A percentile compares a stretch with the other conserved stretches of the same genome.
phyloP scores from a whole-genome alignment of 2,113 vertebrate species.

The Notarius lentiginosus region DNA sequence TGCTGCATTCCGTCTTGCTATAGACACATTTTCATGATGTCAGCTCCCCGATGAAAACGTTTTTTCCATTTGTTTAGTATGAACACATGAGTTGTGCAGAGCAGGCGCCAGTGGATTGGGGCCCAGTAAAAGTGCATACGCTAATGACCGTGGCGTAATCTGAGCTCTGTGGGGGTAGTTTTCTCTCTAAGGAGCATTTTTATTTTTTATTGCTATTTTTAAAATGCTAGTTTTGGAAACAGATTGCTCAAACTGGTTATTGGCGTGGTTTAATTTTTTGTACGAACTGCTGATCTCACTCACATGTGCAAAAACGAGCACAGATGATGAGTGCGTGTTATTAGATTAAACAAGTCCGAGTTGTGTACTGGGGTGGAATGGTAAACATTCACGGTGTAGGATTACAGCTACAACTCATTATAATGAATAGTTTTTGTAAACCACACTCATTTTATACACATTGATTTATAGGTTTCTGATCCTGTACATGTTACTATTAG shows the following conservation, averaged over 20 bases:
- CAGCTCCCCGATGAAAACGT: not conserved
- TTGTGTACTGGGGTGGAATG: not conserved
- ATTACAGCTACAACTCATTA: not conserved
- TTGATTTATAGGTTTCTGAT: not conserved
- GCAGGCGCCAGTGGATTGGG: slow-evolving; percentile 1
- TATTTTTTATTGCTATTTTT: not conserved
- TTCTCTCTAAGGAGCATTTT: not conserved
- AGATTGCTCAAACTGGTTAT: not conserved
- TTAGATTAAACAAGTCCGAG: not conserved
- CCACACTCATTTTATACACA: not conserved
- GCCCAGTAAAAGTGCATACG: slow-evolving; percentile 3
- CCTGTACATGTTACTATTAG: not conserved
- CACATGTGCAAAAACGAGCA: not conserved
- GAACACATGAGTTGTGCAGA: slow-evolving; percentile 22
- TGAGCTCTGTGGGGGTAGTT: not conserved
- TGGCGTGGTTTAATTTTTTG: not conserved
- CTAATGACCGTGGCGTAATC: slow-evolving; percentile 27
- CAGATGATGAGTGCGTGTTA: not conserved
- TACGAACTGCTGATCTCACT: not conserved
- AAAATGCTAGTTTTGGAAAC: not conserved
- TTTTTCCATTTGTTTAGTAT: slow-evolving; percentile 27
- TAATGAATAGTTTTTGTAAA: not conserved
- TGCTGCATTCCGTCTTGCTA: slow-evolving; percentile 13
- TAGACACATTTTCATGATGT: slow-evolving; percentile 16
- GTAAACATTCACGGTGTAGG: not conserved